Base-by-base conservation (phyloP, 2,888 invertebrate genomes). In the Hypsopygia costalis region DNA sequence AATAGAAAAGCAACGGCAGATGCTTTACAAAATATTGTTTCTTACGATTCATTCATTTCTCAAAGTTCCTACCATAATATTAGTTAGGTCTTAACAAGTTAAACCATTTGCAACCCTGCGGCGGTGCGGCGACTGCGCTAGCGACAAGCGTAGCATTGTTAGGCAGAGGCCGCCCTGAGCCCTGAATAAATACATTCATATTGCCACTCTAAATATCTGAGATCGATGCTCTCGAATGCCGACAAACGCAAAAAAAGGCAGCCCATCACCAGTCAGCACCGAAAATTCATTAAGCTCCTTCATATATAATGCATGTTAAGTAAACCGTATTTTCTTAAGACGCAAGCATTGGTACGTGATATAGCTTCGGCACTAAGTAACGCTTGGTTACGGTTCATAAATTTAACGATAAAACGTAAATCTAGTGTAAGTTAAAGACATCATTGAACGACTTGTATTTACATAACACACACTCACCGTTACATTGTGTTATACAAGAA, bases 141-240 rank as follows among this genome's bases (percentile, higher is more conserved):
- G 67, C 81, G 77, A 87, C 88, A 87, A 86, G 81, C 87, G 77
- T 77, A 82, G 85, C 87, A 88, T 88, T 88, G 88, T 88, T 87
- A 87, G 78, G 65, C 67, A 52, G 71, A 77, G 81, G 74, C 82
- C 82, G 83, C 79, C 81, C 82, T 74, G 75, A 76, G 66, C 72
- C 65, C 80, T 82, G 87, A 86, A 88, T 88, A 88, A 88, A 88
- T 88, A 87, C 87, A 87, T 87, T 87, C 86, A 87, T 87, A 88
- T 87, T 81, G 87, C 82, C 86, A 86, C 87, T 85, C 81, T 80
- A 82, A 86, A 86, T 82, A 83, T 79, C 77, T 67, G 65, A 69
- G 71, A 78, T 74, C 74, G 71, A 74, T 75, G 66, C 69, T 67
- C 63, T 60, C 60, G 58, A 58, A 64, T 47, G 62, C 69, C 69